Evolutionary conservation across 1,140 invertebrate genomes (phyloP).

Genomic region (Halesus radiatus): DNA sequence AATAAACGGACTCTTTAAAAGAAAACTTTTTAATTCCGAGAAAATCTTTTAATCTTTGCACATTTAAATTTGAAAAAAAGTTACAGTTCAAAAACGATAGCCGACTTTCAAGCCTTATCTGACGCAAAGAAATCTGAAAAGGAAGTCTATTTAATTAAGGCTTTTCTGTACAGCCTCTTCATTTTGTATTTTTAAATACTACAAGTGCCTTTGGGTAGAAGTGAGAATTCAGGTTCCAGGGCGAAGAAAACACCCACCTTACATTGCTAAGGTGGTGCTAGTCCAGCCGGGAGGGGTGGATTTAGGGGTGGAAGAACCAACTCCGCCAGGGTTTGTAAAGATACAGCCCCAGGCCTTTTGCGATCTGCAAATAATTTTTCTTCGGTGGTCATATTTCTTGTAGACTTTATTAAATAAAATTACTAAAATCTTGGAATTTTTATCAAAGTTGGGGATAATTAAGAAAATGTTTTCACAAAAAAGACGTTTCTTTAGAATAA

Average conservation of each 20-base stretch:
- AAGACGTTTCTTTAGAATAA: too few species aligned
- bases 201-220: conserved; percentile 1
- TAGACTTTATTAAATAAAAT: too few species aligned
- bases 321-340: conserved; percentile 3
- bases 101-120: too few species aligned
- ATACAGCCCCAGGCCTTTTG: conserved; percentile 1
- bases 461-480: too few species aligned
- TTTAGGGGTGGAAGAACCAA: conserved; percentile 4
- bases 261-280: conserved; percentile 18
- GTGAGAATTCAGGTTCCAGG: conserved; percentile 4
- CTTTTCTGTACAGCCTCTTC: not conserved
- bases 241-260: conserved; percentile 20
- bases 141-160: conserved; percentile 22
- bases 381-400: too few species aligned
- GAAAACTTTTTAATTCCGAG: too few species aligned
- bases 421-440: too few species aligned
- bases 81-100: too few species aligned
- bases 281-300: conserved; percentile 1
- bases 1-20: too few species aligned
- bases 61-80: too few species aligned
- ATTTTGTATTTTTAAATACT: conserved; percentile 30
- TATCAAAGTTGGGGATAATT: too few species aligned
- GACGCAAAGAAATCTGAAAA: not conserved
- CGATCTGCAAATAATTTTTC: conserved; percentile 17
- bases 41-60: too few species aligned